phyloP scores from a whole-genome alignment of 2,797 vertebrate species.

The Pseudochaenichthys georgianus region DNA sequence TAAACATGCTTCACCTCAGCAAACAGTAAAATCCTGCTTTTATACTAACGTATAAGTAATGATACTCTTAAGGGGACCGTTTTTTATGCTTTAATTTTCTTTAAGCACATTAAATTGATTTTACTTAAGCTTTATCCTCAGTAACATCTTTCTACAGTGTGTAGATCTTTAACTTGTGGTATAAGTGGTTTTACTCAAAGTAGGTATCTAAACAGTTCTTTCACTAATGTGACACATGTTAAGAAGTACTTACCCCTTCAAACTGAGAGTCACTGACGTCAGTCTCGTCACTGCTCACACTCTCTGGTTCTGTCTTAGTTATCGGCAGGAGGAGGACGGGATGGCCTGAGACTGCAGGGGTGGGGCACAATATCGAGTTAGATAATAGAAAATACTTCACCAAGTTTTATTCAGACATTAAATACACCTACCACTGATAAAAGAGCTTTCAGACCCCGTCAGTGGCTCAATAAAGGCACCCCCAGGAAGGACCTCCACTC shows the following conservation, averaged over 20 bases:
- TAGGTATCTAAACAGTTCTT: too few relatives aligned
- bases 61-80: too few relatives aligned
- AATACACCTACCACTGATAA: slow-evolving; percentile 65
- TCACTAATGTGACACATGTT: not conserved
- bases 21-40: too few relatives aligned
- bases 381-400: not conserved
- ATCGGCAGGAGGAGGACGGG: slow-evolving; percentile 75
- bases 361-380: not conserved
- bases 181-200: too few relatives aligned
- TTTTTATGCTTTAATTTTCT: too few relatives aligned
- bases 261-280: slow-evolving; percentile 67
- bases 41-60: too few relatives aligned
- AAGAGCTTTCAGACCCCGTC: slow-evolving; percentile 62
- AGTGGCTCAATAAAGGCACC: slow-evolving; percentile 57
- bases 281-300: slow-evolving; percentile 71
- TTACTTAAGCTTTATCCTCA: too few relatives aligned
- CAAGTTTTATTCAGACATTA: not conserved
- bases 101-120: too few relatives aligned
- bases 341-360: slow-evolving; percentile 66
- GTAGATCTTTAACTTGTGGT: too few relatives aligned
- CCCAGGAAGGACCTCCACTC: slow-evolving; percentile 64
- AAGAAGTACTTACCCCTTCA: slow-evolving; percentile 55
- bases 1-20: too few relatives aligned
- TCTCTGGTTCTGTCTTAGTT: slow-evolving; percentile 75
- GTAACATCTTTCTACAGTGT: too few relatives aligned